Percentiles rank a stretch among this genome's conserved stretches.
Conservation (phyloP, 2,888 invertebrate genomes). For the Chymomyza caudatula region DNA sequence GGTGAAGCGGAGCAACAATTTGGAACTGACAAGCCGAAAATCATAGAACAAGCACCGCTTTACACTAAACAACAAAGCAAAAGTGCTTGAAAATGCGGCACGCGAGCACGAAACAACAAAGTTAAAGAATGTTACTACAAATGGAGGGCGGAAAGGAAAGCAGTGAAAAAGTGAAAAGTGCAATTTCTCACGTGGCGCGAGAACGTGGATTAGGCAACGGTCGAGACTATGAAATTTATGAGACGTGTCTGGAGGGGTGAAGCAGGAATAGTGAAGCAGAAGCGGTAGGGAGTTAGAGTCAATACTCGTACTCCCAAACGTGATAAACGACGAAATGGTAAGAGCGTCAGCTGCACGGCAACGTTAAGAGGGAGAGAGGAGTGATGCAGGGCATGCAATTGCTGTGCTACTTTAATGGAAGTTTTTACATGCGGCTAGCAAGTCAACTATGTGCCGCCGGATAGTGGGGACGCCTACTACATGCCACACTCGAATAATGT, state of each 20-base stretch:
- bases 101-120: slow-evolving; percentile 6
- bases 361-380: slow-evolving; percentile 23
- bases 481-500: neutral
- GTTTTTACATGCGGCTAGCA: neutral
- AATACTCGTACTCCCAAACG: slow-evolving; percentile 23
- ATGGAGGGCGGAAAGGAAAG: too few relatives aligned
- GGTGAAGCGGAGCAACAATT: slow-evolving; percentile 4
- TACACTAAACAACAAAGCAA: slow-evolving; percentile 5
- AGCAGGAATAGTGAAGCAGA: slow-evolving; percentile 17
- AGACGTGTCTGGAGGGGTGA: slow-evolving; percentile 45
- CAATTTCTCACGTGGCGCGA: slow-evolving; percentile 66
- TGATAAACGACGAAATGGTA: slow-evolving; percentile 58
- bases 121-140: neutral
- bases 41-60: slow-evolving; percentile 28
- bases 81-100: slow-evolving; percentile 12
- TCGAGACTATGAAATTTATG: slow-evolving; percentile 58
- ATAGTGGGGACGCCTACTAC: slow-evolving; percentile 18
- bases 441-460: neutral
- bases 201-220: slow-evolving; percentile 56
- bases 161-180: slow-evolving; percentile 53
- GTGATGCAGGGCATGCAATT: neutral
- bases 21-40: slow-evolving; percentile 19
- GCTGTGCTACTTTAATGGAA: neutral
- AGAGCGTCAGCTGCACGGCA: slow-evolving; percentile 53
- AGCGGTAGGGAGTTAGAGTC: slow-evolving; percentile 18